Conservation (phyloP, 2,797 vertebrate species). For the Microctenopoma steveboyesi region DNA sequence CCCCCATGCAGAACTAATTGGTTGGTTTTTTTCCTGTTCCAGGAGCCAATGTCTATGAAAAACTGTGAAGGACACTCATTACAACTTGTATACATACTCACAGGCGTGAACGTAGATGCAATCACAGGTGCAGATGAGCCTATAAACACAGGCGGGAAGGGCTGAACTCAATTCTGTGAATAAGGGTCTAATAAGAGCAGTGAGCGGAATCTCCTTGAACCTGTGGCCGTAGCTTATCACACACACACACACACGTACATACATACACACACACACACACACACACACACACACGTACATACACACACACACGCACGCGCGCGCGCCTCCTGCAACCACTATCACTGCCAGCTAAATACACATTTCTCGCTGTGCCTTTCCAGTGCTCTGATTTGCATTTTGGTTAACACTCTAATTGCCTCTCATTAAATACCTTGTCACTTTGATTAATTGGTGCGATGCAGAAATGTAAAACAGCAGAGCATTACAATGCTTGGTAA, state of each 20-base stretch:
- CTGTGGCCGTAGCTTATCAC: conserved; percentile 41
- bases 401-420: conserved; percentile 84
- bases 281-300: conserved; percentile 21
- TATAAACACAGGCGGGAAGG: conserved; percentile 32
- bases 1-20: conserved; percentile 73
- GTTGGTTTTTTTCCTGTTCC: conserved; percentile 67
- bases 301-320: not conserved
- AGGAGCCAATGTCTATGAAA: conserved; percentile 33
- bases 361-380: conserved; percentile 18
- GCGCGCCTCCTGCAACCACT: not conserved
- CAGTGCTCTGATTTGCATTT: conserved; percentile 77
- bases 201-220: conserved; percentile 72
- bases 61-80: conserved; percentile 71
- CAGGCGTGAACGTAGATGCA: conserved; percentile 28
- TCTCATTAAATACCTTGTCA: conserved; percentile 86
- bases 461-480: conserved; percentile 79
- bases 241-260: conserved; percentile 20
- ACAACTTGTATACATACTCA: conserved; percentile 42
- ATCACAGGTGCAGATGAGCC: conserved; percentile 43
- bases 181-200: conserved; percentile 39
- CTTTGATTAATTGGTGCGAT: conserved; percentile 83
- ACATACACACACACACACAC: conserved; percentile 3
- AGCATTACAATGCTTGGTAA: conserved; percentile 60
- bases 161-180: conserved; percentile 32
- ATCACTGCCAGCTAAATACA: conserved; percentile 25